Percentiles rank a stretch among this genome's conserved stretches.
These are phyloP conservation scores for Quadriops clusia DNA, from an alignment of 2,888 invertebrate species.

Conservation along the genomic window DNA sequence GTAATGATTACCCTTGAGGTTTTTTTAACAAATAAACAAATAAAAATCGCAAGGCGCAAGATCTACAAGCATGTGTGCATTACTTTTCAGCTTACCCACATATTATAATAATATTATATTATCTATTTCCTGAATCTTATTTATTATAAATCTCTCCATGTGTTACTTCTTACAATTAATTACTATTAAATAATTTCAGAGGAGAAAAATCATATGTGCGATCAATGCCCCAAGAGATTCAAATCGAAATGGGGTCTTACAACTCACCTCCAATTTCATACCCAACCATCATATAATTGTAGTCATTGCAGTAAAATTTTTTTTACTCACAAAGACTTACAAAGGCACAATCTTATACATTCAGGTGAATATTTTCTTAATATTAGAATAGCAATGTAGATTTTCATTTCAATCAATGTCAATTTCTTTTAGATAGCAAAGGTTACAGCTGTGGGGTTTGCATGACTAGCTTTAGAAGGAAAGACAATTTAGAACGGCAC, in stretches of 20 bases:
- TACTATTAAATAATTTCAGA: constrained; percentile 28
- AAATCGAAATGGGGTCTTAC: constrained; percentile 47
- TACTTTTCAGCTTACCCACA: too few relatives aligned
- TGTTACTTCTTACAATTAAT: background rate
- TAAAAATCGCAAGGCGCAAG: too few relatives aligned
- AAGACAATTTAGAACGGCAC: constrained; percentile 68
- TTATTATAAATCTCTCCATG: background rate
- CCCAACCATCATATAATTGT: constrained; percentile 47
- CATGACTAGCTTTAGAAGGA: constrained; percentile 56
- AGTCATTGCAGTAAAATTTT: constrained; percentile 54
- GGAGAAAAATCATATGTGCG: constrained; percentile 45
- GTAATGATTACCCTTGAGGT: too few relatives aligned
- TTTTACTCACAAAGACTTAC: constrained; percentile 54
- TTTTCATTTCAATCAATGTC: constrained; percentile 4
- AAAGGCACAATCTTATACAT: constrained; percentile 57
- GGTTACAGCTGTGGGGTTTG: constrained; percentile 63
- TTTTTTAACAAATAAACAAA: too few relatives aligned
- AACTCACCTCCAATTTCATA: constrained; percentile 44
- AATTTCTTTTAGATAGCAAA: constrained; percentile 44
- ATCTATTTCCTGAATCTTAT: too few relatives aligned
- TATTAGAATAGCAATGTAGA: constrained; percentile 1
- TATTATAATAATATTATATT: too few relatives aligned
- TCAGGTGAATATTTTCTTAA: constrained; percentile 38
- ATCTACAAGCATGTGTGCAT: too few relatives aligned
- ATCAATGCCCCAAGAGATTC: constrained; percentile 49